Conservation (phyloP, 2,888 invertebrate species). For the Amphipoea lucens region DNA sequence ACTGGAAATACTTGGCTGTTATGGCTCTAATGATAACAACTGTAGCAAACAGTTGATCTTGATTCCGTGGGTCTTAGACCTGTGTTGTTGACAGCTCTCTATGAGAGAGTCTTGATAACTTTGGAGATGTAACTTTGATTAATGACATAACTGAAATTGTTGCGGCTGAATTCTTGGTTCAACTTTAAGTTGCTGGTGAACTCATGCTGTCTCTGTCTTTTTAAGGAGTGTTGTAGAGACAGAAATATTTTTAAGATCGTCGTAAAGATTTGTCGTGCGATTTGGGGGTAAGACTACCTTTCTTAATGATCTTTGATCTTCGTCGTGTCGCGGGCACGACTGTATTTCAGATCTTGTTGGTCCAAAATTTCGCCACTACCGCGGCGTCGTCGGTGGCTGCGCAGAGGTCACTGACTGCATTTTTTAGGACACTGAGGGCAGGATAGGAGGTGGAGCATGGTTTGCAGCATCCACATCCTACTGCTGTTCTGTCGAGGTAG, state of each 20-base stretch:
- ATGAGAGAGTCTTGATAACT: constrained; percentile 9
- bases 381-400: background rate
- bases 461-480: background rate
- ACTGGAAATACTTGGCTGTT: constrained; percentile 11
- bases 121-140: constrained; percentile 9
- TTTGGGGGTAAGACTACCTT: background rate
- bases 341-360: background rate
- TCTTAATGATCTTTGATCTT: background rate
- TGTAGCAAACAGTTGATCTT: constrained; percentile 19
- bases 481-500: background rate
- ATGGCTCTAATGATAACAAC: constrained; percentile 6
- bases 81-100: constrained; percentile 12
- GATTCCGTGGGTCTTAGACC: constrained; percentile 34
- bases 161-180: no score
- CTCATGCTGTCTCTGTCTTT: no score
- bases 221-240: background rate
- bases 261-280: background rate
- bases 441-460: background rate
- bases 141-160: background rate
- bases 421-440: background rate
- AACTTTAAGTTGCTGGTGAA: background rate
- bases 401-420: background rate
- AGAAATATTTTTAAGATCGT: background rate
- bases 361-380: background rate
- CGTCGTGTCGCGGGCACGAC: background rate